Evolutionary conservation across 2,888 invertebrate genomes (phyloP).

Genomic region (Luffia ferchaultella): DNA sequence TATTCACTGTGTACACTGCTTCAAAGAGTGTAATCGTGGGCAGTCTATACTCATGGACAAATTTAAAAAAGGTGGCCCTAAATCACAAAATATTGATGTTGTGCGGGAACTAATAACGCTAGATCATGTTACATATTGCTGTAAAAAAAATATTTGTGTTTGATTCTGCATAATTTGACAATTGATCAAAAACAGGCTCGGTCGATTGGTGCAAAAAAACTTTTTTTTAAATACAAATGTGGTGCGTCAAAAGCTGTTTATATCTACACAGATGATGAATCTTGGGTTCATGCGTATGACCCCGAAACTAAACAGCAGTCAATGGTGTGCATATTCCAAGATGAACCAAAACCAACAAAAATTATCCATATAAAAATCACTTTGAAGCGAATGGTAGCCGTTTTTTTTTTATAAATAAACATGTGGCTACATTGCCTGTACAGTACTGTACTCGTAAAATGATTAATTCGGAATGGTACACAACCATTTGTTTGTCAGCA

Average conservation of each 20-base stretch:
- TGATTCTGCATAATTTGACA: background rate
- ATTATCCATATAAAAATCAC: background rate
- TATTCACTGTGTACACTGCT: background rate
- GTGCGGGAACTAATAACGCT: background rate
- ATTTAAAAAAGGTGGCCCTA: background rate
- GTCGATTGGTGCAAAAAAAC: background rate
- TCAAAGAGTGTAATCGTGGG: background rate
- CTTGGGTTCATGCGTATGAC: background rate
- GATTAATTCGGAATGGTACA: background rate
- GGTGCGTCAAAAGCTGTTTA: background rate
- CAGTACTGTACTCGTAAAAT: background rate
- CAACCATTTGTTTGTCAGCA: background rate
- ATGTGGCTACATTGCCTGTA: background rate
- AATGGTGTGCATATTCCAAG: background rate
- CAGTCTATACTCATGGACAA: background rate
- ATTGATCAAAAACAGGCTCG: background rate
- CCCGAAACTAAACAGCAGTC: background rate
- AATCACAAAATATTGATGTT: background rate
- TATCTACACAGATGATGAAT: background rate
- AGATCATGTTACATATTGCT: background rate
- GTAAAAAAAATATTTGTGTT: background rate
- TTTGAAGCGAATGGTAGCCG: background rate
- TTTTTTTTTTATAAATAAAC: background rate
- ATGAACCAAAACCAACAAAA: background rate
- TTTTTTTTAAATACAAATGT: background rate